These are phyloP conservation scores for Syrrhaptes paradoxus DNA, from an alignment of 2,113 vertebrate species.

Conservation along the genomic window DNA sequence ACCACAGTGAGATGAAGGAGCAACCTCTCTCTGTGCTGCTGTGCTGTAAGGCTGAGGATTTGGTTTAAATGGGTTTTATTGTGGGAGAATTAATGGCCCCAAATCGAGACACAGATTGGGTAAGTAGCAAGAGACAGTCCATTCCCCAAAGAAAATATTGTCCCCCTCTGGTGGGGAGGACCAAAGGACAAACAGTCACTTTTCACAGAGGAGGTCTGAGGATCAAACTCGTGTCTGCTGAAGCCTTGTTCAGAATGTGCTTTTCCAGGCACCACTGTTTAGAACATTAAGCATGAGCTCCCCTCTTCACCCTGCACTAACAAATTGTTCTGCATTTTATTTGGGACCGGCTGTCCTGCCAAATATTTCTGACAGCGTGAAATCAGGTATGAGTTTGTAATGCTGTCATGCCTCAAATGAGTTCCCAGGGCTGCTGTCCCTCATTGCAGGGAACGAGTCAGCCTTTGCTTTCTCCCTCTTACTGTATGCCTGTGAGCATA, in stretches of 20 bases:
- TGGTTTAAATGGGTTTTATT: not conserved
- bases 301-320: not conserved
- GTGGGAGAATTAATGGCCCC: not conserved
- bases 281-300: not conserved
- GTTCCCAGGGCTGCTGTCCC: not conserved
- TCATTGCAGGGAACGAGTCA: not conserved
- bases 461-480: not conserved
- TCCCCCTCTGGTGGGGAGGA: not conserved
- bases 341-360: not conserved
- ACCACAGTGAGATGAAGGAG: not conserved
- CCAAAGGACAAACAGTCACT: not conserved
- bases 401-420: not conserved
- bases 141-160: rapidly evolving
- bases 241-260: not conserved
- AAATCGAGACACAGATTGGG: not conserved
- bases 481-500: not conserved
- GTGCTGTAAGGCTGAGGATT: not conserved
- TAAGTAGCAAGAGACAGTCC: not conserved
- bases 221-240: not conserved
- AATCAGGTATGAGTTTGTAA: not conserved
- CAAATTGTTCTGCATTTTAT: not conserved
- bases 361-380: not conserved
- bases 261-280: not conserved
- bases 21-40: not conserved
- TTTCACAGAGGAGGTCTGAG: not conserved